phyloP scores from a whole-genome alignment of 2,888 invertebrate genomes.

The Furcula furcula region DNA sequence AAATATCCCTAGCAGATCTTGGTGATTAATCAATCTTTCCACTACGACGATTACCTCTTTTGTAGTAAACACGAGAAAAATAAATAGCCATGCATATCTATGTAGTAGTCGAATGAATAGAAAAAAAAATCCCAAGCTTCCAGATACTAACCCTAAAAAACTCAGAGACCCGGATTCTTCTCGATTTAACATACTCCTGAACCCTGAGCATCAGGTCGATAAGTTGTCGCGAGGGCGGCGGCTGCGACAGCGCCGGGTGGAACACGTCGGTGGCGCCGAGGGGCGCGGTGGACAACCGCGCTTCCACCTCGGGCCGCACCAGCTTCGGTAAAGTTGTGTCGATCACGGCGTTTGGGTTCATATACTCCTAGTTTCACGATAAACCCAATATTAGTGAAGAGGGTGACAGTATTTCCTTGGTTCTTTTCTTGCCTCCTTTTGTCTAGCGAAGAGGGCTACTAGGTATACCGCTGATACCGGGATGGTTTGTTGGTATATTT shows the following conservation, averaged over 20 bases:
- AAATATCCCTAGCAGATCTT: too few species aligned
- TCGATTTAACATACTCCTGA: constrained; percentile 85
- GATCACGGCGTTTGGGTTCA: constrained; percentile 83
- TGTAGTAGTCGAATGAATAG: too few species aligned
- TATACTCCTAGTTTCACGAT: constrained; percentile 48
- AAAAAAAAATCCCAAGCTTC: too few species aligned
- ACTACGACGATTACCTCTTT: too few species aligned
- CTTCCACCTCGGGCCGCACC: constrained; percentile 84
- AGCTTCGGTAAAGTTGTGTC: constrained; percentile 86
- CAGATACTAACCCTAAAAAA: constrained; percentile 84
- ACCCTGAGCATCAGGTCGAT: constrained; percentile 83
- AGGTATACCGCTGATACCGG: too few species aligned
- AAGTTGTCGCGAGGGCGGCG: constrained; percentile 73
- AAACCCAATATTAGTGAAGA: background rate
- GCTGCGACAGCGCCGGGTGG: constrained; percentile 81
- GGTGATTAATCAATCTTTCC: too few species aligned
- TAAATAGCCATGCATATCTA: too few species aligned
- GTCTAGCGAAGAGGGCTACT: too few species aligned
- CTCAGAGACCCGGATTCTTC: constrained; percentile 84
- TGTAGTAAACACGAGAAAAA: too few species aligned
- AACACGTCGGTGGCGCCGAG: constrained; percentile 78
- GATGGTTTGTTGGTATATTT: too few species aligned
- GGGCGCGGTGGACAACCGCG: constrained; percentile 62
- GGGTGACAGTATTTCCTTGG: background rate
- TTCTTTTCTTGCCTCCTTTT: too few species aligned